Conservation (phyloP, 2,113 vertebrate genomes). For the Speoplatyrhinus poulsoni region DNA sequence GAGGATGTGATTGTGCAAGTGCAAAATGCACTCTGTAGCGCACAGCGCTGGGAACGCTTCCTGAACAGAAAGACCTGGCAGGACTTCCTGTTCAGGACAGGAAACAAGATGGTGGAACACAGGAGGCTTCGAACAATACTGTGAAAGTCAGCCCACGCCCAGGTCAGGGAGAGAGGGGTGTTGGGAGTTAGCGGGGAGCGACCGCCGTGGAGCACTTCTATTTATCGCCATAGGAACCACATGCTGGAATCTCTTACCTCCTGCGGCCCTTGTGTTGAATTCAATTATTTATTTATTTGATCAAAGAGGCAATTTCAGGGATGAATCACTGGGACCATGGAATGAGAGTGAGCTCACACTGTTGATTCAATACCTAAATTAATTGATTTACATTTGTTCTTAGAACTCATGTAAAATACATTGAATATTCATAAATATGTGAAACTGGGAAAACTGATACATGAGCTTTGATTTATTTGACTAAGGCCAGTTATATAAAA, state of each 20-base stretch:
- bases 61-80: constrained; percentile 24
- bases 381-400: no score
- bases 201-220: constrained; percentile 48
- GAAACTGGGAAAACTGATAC: no score
- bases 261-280: constrained; percentile 27
- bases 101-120: constrained; percentile 70
- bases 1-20: constrained; percentile 51
- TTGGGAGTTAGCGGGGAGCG: constrained; percentile 49
- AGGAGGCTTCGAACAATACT: constrained; percentile 72
- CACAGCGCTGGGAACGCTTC: constrained; percentile 67
- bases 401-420: no score
- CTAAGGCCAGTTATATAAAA: no score
- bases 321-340: background rate
- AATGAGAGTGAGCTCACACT: no score
- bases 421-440: no score
- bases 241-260: constrained; percentile 35
- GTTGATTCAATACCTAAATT: no score
- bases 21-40: constrained; percentile 33
- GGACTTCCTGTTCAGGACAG: constrained; percentile 71
- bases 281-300: constrained; percentile 3
- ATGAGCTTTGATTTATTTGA: no score
- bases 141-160: constrained; percentile 75
- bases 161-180: constrained; percentile 58
- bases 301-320: background rate
- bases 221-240: constrained; percentile 21